Conservation (phyloP, 2,113 vertebrate species). For the Sardina pilchardus region DNA sequence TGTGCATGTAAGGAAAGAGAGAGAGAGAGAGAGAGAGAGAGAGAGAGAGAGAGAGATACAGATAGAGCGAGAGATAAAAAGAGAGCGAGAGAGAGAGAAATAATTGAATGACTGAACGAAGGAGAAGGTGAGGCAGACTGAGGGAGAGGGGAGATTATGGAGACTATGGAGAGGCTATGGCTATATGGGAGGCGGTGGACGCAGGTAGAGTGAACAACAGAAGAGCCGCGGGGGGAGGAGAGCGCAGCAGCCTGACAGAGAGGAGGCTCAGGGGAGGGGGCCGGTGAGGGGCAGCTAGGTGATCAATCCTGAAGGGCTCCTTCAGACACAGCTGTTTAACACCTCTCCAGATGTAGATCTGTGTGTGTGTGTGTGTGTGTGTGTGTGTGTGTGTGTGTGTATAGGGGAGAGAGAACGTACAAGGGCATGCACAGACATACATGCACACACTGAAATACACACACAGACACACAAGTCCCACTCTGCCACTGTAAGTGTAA, state of each 20-base stretch:
- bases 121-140: not conserved
- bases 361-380: not conserved
- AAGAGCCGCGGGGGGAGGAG: constrained; percentile 29
- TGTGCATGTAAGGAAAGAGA: too few relatives aligned
- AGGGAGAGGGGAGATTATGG: constrained; percentile 42
- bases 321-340: constrained; percentile 42
- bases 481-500: too few relatives aligned
- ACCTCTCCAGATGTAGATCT: constrained; percentile 30
- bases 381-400: not conserved
- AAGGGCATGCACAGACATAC: not conserved
- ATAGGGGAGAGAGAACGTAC: not conserved
- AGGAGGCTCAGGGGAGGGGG: not conserved
- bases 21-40: constrained; percentile 16
- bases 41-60: constrained; percentile 11
- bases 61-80: constrained; percentile 7
- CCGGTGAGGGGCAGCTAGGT: constrained; percentile 12
- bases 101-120: constrained; percentile 22
- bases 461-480: too few relatives aligned
- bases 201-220: constrained; percentile 49
- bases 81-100: constrained; percentile 20
- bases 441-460: not conserved
- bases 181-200: constrained; percentile 44
- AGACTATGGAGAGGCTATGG: constrained; percentile 28
- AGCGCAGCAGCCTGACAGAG: not conserved
- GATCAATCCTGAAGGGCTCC: constrained; percentile 23